Conservation (phyloP, 2,888 invertebrate species). For the Xanthia togata region DNA sequence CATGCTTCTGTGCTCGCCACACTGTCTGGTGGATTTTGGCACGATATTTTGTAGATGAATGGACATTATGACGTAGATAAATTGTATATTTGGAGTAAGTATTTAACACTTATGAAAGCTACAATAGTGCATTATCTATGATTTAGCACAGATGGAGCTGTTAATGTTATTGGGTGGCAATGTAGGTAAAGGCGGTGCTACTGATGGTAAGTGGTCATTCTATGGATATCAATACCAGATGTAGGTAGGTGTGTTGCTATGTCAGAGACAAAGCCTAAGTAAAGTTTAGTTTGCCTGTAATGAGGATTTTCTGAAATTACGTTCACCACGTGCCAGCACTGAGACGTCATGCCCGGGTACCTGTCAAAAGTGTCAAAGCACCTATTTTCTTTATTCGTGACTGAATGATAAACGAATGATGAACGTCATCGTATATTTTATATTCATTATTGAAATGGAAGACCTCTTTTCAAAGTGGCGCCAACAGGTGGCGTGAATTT, state of each 20-base stretch:
- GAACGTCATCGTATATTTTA: no score
- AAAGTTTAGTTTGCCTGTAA: no score
- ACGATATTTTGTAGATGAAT: constrained; percentile 25
- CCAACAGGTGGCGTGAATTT: no score
- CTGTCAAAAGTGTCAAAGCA: no score
- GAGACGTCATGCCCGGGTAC: no score
- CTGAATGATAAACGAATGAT: no score
- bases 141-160: neutral
- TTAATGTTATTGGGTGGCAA: neutral
- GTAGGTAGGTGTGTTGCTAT: neutral
- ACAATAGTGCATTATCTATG: neutral
- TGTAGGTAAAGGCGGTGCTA: neutral
- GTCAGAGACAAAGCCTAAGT: no score
- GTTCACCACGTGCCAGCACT: no score
- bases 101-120: neutral
- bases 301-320: no score
- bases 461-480: no score
- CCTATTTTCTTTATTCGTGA: no score
- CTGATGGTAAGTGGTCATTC: neutral
- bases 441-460: no score
- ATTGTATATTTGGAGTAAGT: constrained; percentile 11
- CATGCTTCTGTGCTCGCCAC: constrained; percentile 44
- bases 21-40: constrained; percentile 48
- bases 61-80: neutral
- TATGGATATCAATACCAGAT: neutral